These are phyloP conservation scores for Bombus waltoni DNA, from an alignment of 1,140 invertebrate species.

Conservation along the genomic window DNA sequence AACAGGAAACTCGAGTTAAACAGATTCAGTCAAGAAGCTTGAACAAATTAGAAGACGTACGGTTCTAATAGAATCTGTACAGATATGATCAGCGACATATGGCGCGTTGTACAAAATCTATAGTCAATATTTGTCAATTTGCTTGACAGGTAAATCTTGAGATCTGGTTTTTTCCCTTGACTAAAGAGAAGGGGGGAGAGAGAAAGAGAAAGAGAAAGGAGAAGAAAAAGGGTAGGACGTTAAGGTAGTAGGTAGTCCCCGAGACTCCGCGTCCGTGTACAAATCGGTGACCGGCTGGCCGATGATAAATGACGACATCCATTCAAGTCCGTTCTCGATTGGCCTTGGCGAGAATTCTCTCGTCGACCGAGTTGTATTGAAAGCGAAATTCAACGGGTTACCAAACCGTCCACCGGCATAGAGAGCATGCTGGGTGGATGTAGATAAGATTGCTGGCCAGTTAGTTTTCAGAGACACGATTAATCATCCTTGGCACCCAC, in stretches of 20 bases:
- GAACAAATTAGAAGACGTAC: background rate
- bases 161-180: background rate
- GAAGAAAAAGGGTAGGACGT: no score
- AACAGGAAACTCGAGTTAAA: no score
- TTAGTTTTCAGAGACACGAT: conserved; percentile 24
- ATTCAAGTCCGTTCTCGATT: conserved; percentile 74
- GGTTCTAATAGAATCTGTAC: background rate
- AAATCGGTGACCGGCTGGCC: conserved; percentile 22
- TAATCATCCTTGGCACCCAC: conserved; percentile 3
- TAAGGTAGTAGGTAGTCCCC: background rate
- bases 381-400: conserved; percentile 75
- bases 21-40: background rate
- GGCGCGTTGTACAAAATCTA: no score
- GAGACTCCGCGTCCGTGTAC: background rate
- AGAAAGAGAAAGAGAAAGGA: background rate
- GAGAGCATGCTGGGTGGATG: no score
- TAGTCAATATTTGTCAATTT: background rate
- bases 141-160: background rate
- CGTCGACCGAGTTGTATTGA: conserved; percentile 63
- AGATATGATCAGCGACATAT: background rate
- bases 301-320: conserved; percentile 68
- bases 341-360: conserved; percentile 72
- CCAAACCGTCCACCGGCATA: conserved; percentile 59
- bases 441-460: background rate
- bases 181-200: no score